Conservation (phyloP, 2,888 invertebrate species). For the Monopis laevigella region DNA sequence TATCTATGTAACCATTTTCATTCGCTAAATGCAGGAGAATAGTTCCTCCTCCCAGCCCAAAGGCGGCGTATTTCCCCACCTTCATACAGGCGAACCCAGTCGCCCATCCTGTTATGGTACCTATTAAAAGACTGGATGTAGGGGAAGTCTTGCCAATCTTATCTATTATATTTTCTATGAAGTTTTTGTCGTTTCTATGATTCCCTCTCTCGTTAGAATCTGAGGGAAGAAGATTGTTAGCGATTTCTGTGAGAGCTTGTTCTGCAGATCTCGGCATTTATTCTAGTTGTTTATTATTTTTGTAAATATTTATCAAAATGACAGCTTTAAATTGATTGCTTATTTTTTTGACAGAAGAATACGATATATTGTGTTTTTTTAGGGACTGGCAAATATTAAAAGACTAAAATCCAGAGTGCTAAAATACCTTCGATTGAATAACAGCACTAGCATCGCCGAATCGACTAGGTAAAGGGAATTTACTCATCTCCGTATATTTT, state of each 20-base stretch:
- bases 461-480: too few relatives aligned
- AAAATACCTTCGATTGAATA: too few relatives aligned
- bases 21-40: constrained; percentile 87
- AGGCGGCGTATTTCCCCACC: constrained; percentile 88
- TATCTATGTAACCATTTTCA: constrained; percentile 85
- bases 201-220: constrained; percentile 25
- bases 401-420: too few relatives aligned
- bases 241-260: too few relatives aligned
- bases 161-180: constrained; percentile 32
- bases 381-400: too few relatives aligned
- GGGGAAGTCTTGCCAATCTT: constrained; percentile 29
- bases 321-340: constrained; percentile 1
- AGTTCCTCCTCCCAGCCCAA: constrained; percentile 85
- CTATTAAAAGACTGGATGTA: constrained; percentile 37
- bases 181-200: constrained; percentile 26
- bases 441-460: too few relatives aligned
- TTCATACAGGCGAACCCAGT: constrained; percentile 81
- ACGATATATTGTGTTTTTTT: too few relatives aligned
- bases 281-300: neutral
- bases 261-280: constrained; percentile 12
- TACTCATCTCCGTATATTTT: too few relatives aligned
- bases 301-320: neutral
- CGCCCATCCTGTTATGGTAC: constrained; percentile 63
- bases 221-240: too few relatives aligned
- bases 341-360: constrained; percentile 10